Conservation (phyloP, 2,797 vertebrate genomes). For the Chrysocyon brachyurus region DNA sequence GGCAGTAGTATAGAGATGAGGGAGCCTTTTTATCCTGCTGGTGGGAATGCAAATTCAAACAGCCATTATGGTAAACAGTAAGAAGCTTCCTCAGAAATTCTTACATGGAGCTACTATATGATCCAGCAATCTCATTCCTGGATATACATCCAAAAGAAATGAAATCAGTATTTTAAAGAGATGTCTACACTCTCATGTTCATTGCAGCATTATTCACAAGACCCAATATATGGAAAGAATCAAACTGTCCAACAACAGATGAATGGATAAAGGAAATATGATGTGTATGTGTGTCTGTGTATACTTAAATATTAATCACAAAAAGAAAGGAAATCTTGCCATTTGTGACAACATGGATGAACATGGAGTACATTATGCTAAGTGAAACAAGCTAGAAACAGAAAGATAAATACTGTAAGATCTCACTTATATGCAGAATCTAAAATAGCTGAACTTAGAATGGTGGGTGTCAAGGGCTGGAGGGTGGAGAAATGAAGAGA, state of each 20-base stretch:
- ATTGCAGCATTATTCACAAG: not conserved
- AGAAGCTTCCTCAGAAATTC: not conserved
- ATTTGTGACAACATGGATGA: not conserved
- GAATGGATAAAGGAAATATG: not conserved
- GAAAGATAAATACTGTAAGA: not conserved
- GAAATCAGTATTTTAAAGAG: not conserved
- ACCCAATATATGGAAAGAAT: not conserved
- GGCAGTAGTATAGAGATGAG: not conserved
- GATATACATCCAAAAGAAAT: not conserved
- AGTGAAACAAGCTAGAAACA: not conserved
- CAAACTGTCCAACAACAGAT: not conserved
- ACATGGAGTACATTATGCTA: not conserved
- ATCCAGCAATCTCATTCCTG: not conserved
- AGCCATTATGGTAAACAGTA: not conserved
- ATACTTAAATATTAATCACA: not conserved
- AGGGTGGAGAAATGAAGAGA: not conserved
- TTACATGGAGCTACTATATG: not conserved
- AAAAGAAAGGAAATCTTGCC: not conserved
- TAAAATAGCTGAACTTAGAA: not conserved
- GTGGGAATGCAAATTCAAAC: not conserved
- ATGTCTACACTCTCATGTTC: not conserved
- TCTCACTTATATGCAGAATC: not conserved
- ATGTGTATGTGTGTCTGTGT: not conserved
- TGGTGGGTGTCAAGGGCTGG: not conserved
- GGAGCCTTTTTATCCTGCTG: no score